Base-by-base conservation (phyloP, 2,797 vertebrate genomes). In the Ctenopoma kingsleyae region DNA sequence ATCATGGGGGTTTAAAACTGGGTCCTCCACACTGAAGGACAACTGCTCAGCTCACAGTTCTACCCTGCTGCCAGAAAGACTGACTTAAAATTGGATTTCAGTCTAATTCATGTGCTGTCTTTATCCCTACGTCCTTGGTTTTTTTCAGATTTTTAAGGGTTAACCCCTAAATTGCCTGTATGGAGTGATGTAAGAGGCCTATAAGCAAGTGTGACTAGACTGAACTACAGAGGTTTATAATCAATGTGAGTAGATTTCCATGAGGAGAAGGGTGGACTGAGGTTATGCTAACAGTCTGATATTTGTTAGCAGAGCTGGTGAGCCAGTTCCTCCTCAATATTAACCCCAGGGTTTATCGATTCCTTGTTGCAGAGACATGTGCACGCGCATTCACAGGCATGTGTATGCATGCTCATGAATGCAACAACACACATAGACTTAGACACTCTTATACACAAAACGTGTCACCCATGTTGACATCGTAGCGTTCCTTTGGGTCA, bases 281-380 rank as follows among this genome's bases (percentile, higher is more conserved):
- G 89, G 89, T 90, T 90, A 90, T 90, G 89, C 87, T 88, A 92
- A 93, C 88, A 89, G 82, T 84, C 83, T 78, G 74, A 73, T 90
- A 89, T 93, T 90, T 89, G 88, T 91, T 91, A 87, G 85, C 41
- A 46, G 78, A 90, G 84, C 86, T 67, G 60, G 81, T 83, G 84
- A 93, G 87, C 83, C 86, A 90, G 84, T 87, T 89, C 79, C 82
- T 81, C 80, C 78, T 89, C 83, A 68, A 76, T 75, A 91, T 91
- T 92, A 93, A 93, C 89, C 88, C 79, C 41, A 0, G 77, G 81
- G 70, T 88, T 74, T 75, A 91, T 93, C 44, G 87, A 93, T 91
- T 84, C 67, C 71, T 69, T 25, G 51, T 73, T 74, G 67, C 61
- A 55, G 73, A 32, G 68, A 55, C 9, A 46, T 41, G 58, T 20